A percentile compares a stretch with the other conserved stretches of the same genome.
Evolutionary conservation across 2,113 vertebrate genomes (phyloP).

Genomic region (Pygoscelis antarcticus): DNA sequence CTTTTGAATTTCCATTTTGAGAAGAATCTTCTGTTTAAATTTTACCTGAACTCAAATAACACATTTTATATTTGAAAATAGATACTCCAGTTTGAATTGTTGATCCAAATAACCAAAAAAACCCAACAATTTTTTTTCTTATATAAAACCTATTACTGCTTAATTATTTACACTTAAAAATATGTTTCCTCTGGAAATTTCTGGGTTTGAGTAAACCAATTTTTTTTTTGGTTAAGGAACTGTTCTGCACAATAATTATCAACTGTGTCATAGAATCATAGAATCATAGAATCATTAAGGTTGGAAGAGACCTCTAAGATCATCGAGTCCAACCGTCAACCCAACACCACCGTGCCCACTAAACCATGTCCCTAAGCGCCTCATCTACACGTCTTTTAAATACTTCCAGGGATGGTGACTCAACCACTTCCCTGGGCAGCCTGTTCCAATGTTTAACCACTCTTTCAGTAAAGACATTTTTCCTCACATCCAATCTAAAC

Average conservation of each 20-base stretch:
- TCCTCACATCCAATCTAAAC: no score
- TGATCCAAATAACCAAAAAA: not conserved
- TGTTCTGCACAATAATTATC: not conserved
- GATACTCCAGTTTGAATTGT: not conserved
- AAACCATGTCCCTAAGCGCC: no score
- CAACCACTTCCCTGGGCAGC: no score
- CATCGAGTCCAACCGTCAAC: no score
- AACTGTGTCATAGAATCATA: no score
- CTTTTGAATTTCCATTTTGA: not conserved
- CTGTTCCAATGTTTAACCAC: no score
- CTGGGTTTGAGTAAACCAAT: not conserved
- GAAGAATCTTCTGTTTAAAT: not conserved
- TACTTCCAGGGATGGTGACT: no score
- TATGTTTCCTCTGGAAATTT: not conserved
- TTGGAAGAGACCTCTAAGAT: no score
- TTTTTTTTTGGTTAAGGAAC: not conserved
- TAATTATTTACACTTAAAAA: not conserved
- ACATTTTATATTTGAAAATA: not conserved
- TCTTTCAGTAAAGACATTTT: no score
- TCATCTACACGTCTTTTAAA: no score
- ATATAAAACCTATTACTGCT: rapidly evolving
- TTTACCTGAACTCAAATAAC: not conserved
- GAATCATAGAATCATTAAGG: no score
- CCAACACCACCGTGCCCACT: no score
- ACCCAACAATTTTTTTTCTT: not conserved